Base-by-base conservation (phyloP, 1,140 invertebrate species). In the Telenomus remus region DNA sequence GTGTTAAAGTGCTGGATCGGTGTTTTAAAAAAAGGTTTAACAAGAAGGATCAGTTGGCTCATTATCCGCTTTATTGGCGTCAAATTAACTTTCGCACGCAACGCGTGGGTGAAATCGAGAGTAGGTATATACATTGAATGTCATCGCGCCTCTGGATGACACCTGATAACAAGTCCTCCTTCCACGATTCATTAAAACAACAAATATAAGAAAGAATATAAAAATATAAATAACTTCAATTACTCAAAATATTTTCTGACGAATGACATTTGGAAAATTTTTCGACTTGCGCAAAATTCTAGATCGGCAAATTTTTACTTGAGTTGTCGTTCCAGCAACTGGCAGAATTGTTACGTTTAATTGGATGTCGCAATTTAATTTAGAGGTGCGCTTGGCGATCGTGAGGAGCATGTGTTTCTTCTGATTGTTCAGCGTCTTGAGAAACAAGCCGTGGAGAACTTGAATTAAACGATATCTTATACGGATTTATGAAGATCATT, bases 31-130 rank as follows among this genome's bases (percentile, higher is more conserved):
- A n/a, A n/a, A n/a, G 6, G 6, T 27, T 6, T 3, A 3, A 27
- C 19, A 6, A 27, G 2, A 7, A 53, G 37, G 47, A 44, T 35
- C 37, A 7, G 47, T 35, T 47, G 43, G 47, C 49, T 72, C 35
- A 44, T 73, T 78, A 73, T 43, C 37, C 65, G 65, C 69, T 47
- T 73, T 65, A 64, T 73, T 65, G 57, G 12, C 37, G 46, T 63
- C 65, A 57, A n/a, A 74, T 70, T 74, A 78, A 74, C 76, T 74
- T 78, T 73, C 57, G 65, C 76, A 73, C 42, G 64, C 56, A 72
- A 69, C 75, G 47, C 49, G 75, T 64, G 59, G 64, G 65, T 77
- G 69, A 77, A 77, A 77, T 69, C 64, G 69, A 77, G 69, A 77
- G 75, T 77, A n/a, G n/a, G n/a, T n/a, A n/a, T n/a, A n/a, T n/a